Evolutionary conservation across 1,140 invertebrate species (phyloP).

Genomic region (Apis mellifera): Amel_HAv3.1 CM009932.2:6504001-6504500

Average conservation of each 20-base stretch:
- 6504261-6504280: conserved; percentile 40
- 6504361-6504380: conserved; percentile 63
- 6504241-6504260: conserved; percentile 10
- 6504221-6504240: neutral
- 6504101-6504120: conserved; percentile 8
- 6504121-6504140: conserved; percentile 35
- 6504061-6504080: neutral
- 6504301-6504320: conserved; percentile 72
- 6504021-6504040: no score
- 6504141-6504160: conserved; percentile 37
- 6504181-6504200: conserved; percentile 25
- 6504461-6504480: conserved; percentile 24
- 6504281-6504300: conserved; percentile 30
- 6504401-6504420: conserved; percentile 17
- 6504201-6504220: neutral
- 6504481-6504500: conserved; percentile 15
- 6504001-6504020: no score
- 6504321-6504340: conserved; percentile 71
- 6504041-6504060: neutral
- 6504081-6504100: neutral
- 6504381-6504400: conserved; percentile 59
- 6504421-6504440: conserved; percentile 21
- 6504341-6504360: conserved; percentile 40
- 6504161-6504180: conserved; percentile 25
- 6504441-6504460: conserved; percentile 68